Conservation (phyloP, 92 coral and sea anemone genomes). For the Porites divaricata region DNA sequence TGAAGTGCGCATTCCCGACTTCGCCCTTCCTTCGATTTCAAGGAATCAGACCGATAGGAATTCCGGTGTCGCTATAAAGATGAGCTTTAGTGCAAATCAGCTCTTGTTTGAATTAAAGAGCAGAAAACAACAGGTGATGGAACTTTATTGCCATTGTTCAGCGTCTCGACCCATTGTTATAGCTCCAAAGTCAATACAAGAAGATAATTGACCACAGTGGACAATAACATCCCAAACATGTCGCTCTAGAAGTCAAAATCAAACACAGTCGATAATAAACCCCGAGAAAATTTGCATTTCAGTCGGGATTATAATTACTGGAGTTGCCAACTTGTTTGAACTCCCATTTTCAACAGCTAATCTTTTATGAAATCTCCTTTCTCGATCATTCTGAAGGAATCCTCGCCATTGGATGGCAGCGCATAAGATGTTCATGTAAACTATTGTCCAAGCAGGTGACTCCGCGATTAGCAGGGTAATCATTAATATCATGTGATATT, state of each 20-base stretch:
- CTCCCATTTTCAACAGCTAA: background rate
- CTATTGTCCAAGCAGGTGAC: slow-evolving; percentile 35
- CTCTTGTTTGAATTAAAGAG: slow-evolving; percentile 29
- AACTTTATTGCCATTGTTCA: slow-evolving; percentile 35
- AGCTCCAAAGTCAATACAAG: slow-evolving; percentile 46
- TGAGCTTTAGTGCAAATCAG: slow-evolving; percentile 25
- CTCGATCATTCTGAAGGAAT: background rate
- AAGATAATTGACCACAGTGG: slow-evolving; percentile 35
- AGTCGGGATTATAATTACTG: background rate
- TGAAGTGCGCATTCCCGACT: slow-evolving; percentile 2
- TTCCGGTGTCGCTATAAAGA: slow-evolving; percentile 35
- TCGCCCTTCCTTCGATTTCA: slow-evolving; percentile 32
- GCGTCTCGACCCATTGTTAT: slow-evolving; percentile 25
- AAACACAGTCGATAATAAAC: slow-evolving; percentile 25
- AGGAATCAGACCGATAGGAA: slow-evolving; percentile 28
- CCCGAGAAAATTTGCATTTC: slow-evolving; percentile 33
- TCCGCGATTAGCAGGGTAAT: background rate
- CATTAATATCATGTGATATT: slow-evolving; percentile 21
- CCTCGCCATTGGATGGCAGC: background rate
- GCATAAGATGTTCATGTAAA: slow-evolving; percentile 6
- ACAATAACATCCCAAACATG: slow-evolving; percentile 42
- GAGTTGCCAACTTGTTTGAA: slow-evolving; percentile 3
- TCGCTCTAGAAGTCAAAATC: slow-evolving; percentile 36
- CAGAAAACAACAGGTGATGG: slow-evolving; percentile 53
- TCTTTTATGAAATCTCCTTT: slow-evolving; percentile 20